These are phyloP conservation scores for Drosophila tristis DNA, from an alignment of 1,140 invertebrate species.

Conservation along the genomic window DNA sequence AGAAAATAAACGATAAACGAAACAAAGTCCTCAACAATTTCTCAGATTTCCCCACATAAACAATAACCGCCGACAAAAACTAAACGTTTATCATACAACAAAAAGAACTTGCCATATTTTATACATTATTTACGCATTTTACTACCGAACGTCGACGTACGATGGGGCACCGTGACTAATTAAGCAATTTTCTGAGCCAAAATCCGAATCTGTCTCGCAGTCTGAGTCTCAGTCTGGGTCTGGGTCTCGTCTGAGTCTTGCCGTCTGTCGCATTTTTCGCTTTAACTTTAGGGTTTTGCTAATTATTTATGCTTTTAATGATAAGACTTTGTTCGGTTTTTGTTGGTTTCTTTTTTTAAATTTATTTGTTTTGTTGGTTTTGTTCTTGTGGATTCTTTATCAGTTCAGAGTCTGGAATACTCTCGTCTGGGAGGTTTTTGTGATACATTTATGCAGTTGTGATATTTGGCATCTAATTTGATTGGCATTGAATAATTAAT, in stretches of 20 bases:
- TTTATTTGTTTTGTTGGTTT: neutral
- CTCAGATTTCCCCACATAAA: too few relatives aligned
- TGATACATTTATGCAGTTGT: neutral
- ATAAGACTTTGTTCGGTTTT: slow-evolving; percentile 57
- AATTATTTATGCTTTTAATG: slow-evolving; percentile 79
- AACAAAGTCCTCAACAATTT: slow-evolving; percentile 56
- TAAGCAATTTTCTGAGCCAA: slow-evolving; percentile 77
- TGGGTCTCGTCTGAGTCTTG: too few relatives aligned
- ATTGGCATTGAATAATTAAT: neutral
- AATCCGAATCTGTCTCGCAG: slow-evolving; percentile 22
- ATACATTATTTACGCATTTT: slow-evolving; percentile 78
- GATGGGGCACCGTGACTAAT: slow-evolving; percentile 68
- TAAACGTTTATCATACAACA: slow-evolving; percentile 68
- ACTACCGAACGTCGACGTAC: slow-evolving; percentile 24
- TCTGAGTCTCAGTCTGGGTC: neutral
- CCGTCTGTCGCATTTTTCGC: slow-evolving; percentile 13
- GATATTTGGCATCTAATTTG: neutral
- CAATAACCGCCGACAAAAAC: slow-evolving; percentile 5
- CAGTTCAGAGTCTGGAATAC: neutral
- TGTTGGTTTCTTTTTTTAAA: slow-evolving; percentile 56
- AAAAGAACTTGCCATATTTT: slow-evolving; percentile 60
- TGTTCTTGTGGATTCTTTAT: neutral
- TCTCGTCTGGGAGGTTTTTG: neutral
- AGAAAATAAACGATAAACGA: slow-evolving; percentile 28
- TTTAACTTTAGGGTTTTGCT: slow-evolving; percentile 47